Evolutionary conservation across 1,140 invertebrate genomes (phyloP), one percentile per base, ranked within the genome.

Genomic region (Drosophila repleta): DNA sequence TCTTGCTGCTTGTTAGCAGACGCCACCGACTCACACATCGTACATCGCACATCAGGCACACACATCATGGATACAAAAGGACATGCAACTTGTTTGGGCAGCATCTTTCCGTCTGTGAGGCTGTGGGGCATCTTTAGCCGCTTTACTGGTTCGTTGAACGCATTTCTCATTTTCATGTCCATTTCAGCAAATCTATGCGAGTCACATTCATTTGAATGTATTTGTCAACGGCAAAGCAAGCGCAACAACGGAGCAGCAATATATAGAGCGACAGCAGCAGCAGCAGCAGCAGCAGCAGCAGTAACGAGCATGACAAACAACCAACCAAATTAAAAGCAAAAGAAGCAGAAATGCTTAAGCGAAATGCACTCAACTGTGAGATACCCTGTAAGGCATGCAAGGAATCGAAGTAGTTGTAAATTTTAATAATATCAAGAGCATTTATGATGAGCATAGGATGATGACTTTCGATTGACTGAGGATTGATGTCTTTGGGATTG

Each of bases 161-260:
- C 79, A 85, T 88, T 85, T 85, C 82, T 88, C 82, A 82, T 85
- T 85, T 88, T 87, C 82, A 70, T 85, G 83, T 85, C 83, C 82
- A 88, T 85, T 85, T 88, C 55, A 60, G 78, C 67, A 82, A 82
- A 87, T 78, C 82, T 78, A 63, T 74, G 74, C 70, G 61, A 85
- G 63, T 78, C 70, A 62, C 70, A 73, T 68, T 46, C 71, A 84
- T 76, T 74, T 76, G 67, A 82, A 72, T 78, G 78, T 87, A 85
- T 85, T 85, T 88, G 82, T 76, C 82, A 80, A 81, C 73, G 79
- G 76, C 78, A 76, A 76, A 67, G 73, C 72, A 80, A 72, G 61
- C 66, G 52, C 8, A 24, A 51, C 49, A 53, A 29, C 37, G 53
- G 20, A 63, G 21, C 17, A 29, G 35, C 48, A 43, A 29, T 45